Evolutionary conservation across 2,797 vertebrate genomes (phyloP), one percentile per base, ranked within the genome.

Genomic region (Rhynchotus rufescens): DNA sequence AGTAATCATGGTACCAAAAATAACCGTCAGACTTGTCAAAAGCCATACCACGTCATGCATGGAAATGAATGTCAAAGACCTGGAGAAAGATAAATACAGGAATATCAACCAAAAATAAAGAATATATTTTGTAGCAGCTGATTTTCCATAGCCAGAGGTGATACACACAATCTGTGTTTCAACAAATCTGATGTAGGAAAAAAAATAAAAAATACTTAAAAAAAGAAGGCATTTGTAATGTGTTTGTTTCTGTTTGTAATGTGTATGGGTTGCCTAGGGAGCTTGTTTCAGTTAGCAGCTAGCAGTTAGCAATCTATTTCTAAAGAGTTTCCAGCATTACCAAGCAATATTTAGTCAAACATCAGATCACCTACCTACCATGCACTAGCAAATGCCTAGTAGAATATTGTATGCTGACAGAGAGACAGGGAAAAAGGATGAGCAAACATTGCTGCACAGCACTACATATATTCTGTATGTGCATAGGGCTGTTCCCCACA

Each of bases 301-400:
- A 4, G 1, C 1, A 23, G 44, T 15, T 44, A 4, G 1, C 1
- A 23, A 40, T 15, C 11, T 49, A 40, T 71, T 90, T 74, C 15
- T 22, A 10, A 74, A 36, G 20, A 34, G 6, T 34, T 87, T 36
- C 66, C 30, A 25, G 44, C 14, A 22, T 49, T 32, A 15, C 11
- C 9, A 17, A 34, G 14, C 5, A 64, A 47, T 80, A 45, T 34
- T 71, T 54, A 57, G 32, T 21, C 30, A 56, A 80, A 49, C 11
- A 14, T 0, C 42, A 30, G 19, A 40, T n/a, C 30, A 92, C 10
- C 26, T 56, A 10, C 19, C 9, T 72, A 19, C 30, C 21, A 51
- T 0, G 0, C 22, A 74, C 6, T 16, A 77, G 20, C 7, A 78
- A 45, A 57, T 1, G 6, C 2, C 0, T 0, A 20, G 12, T 34